Percentiles rank a stretch among this genome's conserved stretches.
Conservation (phyloP, 2,113 vertebrate genomes). For the Rhea americana region DNA sequence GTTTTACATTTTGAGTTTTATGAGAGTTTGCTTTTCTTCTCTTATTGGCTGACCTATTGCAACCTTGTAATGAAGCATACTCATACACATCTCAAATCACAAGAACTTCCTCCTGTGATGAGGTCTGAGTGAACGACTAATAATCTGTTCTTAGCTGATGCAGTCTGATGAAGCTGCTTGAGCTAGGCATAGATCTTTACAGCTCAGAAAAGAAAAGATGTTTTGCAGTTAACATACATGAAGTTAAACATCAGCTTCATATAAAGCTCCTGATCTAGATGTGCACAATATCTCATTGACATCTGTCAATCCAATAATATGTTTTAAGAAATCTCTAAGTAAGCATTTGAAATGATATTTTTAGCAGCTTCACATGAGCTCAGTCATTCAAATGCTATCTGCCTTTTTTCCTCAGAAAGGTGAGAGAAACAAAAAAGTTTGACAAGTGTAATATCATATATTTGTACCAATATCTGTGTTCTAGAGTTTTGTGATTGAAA, state of each 20-base stretch:
- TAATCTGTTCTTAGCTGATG: background rate
- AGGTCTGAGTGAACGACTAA: background rate
- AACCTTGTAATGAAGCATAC: background rate
- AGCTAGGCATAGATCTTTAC: background rate
- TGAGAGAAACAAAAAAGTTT: background rate
- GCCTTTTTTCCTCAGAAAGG: background rate
- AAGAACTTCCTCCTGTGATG: background rate
- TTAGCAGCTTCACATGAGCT: background rate
- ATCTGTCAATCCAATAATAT: background rate
- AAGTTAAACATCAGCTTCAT: background rate
- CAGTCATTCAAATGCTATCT: background rate
- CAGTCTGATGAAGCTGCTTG: background rate
- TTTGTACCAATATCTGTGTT: background rate
- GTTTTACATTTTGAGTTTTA: background rate
- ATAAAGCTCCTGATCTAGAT: background rate
- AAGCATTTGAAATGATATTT: background rate
- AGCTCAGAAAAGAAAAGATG: background rate
- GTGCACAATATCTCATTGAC: background rate
- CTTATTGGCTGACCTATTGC: background rate
- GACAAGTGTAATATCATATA: background rate
- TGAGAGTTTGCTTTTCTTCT: background rate
- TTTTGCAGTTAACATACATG: background rate
- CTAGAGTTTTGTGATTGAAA: background rate
- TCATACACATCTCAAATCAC: background rate
- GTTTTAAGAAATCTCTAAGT: constrained; percentile 10